These are phyloP conservation scores for Holothuria scabra DNA, from an alignment of 53 echinoderm and acorn worm genomes.

Conservation along the genomic window DNA sequence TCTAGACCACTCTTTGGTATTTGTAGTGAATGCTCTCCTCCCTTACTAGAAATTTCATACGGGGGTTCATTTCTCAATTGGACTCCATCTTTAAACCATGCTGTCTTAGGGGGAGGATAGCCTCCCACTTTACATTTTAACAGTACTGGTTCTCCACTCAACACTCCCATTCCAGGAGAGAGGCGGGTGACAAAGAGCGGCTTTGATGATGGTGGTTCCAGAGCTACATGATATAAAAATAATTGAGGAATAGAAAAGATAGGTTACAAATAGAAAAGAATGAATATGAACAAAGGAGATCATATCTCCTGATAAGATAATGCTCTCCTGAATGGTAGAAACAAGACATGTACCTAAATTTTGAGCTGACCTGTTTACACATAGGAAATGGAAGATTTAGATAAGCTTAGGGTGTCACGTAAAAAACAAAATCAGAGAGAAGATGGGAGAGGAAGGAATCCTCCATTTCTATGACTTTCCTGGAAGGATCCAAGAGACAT, in stretches of 20 bases:
- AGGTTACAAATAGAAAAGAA: background rate
- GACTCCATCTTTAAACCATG: conserved; percentile 81
- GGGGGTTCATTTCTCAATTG: conserved; percentile 62
- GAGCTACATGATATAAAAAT: background rate
- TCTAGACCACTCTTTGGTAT: conserved; percentile 39
- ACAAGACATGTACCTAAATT: no score
- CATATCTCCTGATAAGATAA: no score
- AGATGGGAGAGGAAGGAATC: no score
- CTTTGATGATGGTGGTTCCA: conserved; percentile 12
- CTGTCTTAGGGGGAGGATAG: conserved; percentile 73
- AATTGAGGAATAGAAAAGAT: background rate
- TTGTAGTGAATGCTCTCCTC: conserved; percentile 26
- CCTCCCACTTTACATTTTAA: conserved; percentile 79
- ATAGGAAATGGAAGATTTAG: no score
- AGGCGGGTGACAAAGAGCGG: conserved; percentile 23
- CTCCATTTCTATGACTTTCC: no score
- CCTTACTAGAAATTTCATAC: conserved; percentile 32
- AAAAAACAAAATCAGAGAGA: no score
- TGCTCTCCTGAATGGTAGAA: no score
- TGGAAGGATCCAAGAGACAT: no score
- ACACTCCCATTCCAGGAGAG: conserved; percentile 16
- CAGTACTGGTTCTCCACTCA: conserved; percentile 65
- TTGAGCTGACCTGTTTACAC: no score
- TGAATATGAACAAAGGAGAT: background rate
- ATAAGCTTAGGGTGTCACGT: no score